Evolutionary conservation across 2,888 invertebrate species (phyloP).

Genomic region (Ceramica pisi): DNA sequence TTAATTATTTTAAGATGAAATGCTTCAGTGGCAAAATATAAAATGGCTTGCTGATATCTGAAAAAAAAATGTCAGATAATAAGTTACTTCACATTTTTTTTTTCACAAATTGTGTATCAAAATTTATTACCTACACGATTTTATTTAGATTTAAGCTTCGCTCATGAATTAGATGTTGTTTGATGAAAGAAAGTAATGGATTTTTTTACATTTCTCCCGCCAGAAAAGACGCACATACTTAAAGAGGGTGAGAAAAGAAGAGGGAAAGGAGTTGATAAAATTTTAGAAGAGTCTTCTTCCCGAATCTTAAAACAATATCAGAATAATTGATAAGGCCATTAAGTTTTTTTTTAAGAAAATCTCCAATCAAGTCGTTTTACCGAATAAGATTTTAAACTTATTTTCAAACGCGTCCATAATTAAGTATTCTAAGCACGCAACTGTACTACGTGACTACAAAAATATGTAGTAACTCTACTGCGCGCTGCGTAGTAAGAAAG

Average conservation of each 20-base stretch:
- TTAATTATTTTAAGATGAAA: not conserved
- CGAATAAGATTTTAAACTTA: not conserved
- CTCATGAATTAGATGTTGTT: not conserved
- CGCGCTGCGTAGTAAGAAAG: slow-evolving; percentile 4
- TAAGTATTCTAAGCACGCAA: slow-evolving; percentile 1
- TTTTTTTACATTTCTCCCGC: too few species aligned
- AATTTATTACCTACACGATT: not conserved
- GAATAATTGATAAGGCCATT: too few species aligned
- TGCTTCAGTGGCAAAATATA: not conserved
- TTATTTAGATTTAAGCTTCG: not conserved
- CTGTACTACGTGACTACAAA: not conserved
- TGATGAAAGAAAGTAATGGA: too few species aligned
- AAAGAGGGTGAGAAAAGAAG: too few species aligned
- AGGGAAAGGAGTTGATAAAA: too few species aligned
- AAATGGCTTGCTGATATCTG: not conserved
- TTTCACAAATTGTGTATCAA: not conserved
- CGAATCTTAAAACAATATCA: too few species aligned
- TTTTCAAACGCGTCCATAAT: not conserved
- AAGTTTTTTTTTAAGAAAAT: not conserved
- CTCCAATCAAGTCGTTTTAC: not conserved
- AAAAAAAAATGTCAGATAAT: too few species aligned
- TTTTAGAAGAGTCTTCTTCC: not conserved
- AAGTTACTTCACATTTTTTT: too few species aligned
- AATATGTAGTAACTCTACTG: not conserved
- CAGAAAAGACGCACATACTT: too few species aligned